Conservation (phyloP, 1,140 invertebrate species). For the Bombus cullumanus region DNA sequence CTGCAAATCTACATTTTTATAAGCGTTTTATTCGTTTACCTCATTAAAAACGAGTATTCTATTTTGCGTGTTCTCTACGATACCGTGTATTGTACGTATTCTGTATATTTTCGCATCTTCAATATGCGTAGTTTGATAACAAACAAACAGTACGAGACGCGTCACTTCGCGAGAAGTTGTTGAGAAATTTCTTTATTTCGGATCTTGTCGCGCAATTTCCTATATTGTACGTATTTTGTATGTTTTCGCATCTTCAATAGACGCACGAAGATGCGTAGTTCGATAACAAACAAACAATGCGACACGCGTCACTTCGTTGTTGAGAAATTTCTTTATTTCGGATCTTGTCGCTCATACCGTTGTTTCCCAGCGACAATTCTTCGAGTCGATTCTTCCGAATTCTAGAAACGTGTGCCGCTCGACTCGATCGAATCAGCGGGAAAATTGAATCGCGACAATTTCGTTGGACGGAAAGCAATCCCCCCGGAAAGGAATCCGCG, state of each 20-base stretch:
- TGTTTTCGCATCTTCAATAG: fast-evolving
- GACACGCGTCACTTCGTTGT: not conserved
- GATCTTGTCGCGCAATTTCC: not conserved
- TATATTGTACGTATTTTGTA: no score
- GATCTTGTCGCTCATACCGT: not conserved
- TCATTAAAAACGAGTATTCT: no score
- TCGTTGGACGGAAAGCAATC: not conserved
- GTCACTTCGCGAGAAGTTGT: not conserved
- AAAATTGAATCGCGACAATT: not conserved
- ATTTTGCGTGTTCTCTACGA: no score
- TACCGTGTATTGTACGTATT: no score
- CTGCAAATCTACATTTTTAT: no score
- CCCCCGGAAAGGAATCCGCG: not conserved
- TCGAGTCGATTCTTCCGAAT: not conserved
- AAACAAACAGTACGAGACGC: no score
- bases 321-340: not conserved
- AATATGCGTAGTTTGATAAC: no score
- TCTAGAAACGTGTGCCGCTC: not conserved
- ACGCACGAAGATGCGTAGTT: no score
- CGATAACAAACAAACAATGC: no score
- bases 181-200: not conserved
- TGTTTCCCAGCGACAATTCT: not conserved
- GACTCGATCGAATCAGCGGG: not conserved
- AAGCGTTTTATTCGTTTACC: no score
- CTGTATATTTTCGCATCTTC: no score